Conservation (phyloP, 1,140 invertebrate species). For the Apocrypta bakeri region DNA sequence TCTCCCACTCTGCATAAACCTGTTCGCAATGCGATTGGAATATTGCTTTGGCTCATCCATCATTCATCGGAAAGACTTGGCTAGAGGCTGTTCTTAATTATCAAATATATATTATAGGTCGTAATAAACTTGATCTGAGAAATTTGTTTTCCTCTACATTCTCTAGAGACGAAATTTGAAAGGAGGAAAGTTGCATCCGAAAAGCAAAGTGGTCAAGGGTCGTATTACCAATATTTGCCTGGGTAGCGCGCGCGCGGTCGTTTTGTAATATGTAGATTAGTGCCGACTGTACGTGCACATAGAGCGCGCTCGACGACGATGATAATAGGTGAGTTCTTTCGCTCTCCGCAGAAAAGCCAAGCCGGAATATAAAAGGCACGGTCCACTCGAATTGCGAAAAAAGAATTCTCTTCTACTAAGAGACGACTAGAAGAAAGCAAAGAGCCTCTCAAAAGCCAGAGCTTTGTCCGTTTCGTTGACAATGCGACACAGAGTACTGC, state of each 20-base stretch:
- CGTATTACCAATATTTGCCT: conserved; percentile 49
- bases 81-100: conserved; percentile 67
- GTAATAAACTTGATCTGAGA: no score
- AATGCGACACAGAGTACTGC: conserved; percentile 36
- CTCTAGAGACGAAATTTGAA: no score
- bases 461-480: conserved; percentile 47
- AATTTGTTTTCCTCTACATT: no score
- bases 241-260: background rate
- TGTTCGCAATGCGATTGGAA: conserved; percentile 17
- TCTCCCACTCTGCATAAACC: background rate
- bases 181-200: conserved; percentile 11
- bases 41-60: conserved; percentile 62
- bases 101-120: conserved; percentile 42
- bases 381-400: conserved; percentile 48
- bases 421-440: conserved; percentile 40
- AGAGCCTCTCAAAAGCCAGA: conserved; percentile 44
- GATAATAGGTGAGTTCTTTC: conserved; percentile 54
- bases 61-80: conserved; percentile 65
- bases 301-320: conserved; percentile 40
- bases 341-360: conserved; percentile 13
- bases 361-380: conserved; percentile 40
- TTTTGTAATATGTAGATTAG: conserved; percentile 50
- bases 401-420: conserved; percentile 29
- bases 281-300: background rate
- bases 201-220: conserved; percentile 44